phyloP scores from a whole-genome alignment of 2,113 vertebrate species.

The Callaeas wilsoni region DNA sequence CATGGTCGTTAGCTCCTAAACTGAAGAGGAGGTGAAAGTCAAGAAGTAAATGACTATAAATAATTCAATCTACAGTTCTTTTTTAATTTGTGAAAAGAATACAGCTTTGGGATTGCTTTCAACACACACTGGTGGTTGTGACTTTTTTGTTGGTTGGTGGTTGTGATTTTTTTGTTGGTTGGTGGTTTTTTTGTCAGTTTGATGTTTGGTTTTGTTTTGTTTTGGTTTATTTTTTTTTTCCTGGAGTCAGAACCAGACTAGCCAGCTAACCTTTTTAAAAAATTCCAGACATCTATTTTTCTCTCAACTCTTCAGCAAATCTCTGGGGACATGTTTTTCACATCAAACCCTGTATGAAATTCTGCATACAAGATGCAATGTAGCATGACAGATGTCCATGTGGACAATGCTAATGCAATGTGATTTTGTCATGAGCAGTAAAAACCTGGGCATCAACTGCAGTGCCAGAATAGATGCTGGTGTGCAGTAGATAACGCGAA shows the following conservation, averaged over 20 bases:
- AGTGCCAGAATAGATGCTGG: neutral
- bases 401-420: neutral
- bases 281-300: neutral
- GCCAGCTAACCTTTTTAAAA: neutral
- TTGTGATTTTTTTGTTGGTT: no score
- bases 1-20: neutral
- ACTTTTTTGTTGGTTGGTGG: neutral
- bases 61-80: neutral
- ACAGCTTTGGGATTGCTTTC: neutral
- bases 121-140: neutral
- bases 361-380: neutral
- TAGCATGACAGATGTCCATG: neutral
- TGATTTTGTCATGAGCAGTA: slow-evolving; percentile 1
- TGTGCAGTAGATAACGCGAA: neutral
- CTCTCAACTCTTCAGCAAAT: neutral
- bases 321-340: neutral
- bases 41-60: neutral
- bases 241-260: neutral
- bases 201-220: no score
- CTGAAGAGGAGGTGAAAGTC: neutral
- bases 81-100: neutral
- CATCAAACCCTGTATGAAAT: neutral
- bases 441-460: neutral
- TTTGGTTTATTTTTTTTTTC: neutral
- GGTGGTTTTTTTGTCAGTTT: neutral